phyloP scores from a whole-genome alignment of 1,140 invertebrate species.

The Agrypnia vestita region DNA sequence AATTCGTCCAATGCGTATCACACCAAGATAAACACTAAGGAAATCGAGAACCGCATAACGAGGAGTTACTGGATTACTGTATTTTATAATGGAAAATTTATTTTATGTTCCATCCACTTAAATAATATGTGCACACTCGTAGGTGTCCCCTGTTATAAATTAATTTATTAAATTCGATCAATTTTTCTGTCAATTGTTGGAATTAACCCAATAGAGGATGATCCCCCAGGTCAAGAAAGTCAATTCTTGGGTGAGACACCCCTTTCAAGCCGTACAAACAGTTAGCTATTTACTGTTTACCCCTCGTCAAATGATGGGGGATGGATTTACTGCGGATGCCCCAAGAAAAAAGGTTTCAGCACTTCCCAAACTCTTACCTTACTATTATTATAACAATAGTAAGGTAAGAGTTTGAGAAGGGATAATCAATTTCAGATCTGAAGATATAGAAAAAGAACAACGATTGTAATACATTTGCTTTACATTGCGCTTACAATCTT shows the following conservation, averaged over 20 bases:
- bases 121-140: background rate
- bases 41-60: too few species aligned
- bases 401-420: too few species aligned
- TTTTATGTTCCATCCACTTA: constrained; percentile 7
- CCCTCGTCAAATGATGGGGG: background rate
- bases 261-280: background rate
- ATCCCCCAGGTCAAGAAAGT: constrained; percentile 8
- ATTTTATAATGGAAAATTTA: too few species aligned
- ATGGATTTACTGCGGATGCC: background rate
- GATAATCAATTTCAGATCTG: too few species aligned
- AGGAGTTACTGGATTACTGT: too few species aligned
- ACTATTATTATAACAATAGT: too few species aligned
- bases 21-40: too few species aligned
- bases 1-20: too few species aligned
- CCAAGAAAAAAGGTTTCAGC: background rate
- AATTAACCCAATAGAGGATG: constrained; percentile 15
- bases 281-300: background rate
- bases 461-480: too few species aligned
- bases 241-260: constrained; percentile 9
- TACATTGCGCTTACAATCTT: too few species aligned
- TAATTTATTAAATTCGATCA: constrained; percentile 19
- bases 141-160: constrained; percentile 19
- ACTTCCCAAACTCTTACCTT: background rate
- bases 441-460: too few species aligned
- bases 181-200: constrained; percentile 8